Evolutionary conservation across 1,140 invertebrate genomes (phyloP).

Genomic region (Venustaconcha ellipsiformis): DNA sequence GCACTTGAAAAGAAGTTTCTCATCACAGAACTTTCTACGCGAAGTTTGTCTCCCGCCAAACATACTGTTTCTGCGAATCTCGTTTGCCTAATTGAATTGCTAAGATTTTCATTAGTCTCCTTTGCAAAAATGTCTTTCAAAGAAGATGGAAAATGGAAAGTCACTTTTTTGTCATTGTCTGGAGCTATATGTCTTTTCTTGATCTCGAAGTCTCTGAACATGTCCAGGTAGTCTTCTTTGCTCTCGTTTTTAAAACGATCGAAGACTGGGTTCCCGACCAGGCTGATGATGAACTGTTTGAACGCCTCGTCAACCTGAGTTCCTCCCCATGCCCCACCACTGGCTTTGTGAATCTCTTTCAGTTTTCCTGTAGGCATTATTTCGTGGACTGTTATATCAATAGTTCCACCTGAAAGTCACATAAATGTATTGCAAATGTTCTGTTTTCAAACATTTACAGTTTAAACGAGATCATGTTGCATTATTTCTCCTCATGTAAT

Average conservation of each 20-base stretch:
- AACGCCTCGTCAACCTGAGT: conserved; percentile 10
- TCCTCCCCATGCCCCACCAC: not conserved
- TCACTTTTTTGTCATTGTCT: not conserved
- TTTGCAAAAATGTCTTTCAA: too few species aligned
- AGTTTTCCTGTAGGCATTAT: not conserved
- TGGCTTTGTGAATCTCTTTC: conserved; percentile 13
- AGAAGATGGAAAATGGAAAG: too few species aligned
- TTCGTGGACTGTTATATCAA: not conserved
- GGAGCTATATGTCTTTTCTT: conserved; percentile 12
- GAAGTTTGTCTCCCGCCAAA: too few species aligned
- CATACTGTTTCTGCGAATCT: not conserved
- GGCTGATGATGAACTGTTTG: not conserved
- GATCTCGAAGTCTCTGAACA: conserved; percentile 8
- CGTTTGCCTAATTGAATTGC: too few species aligned
- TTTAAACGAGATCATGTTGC: too few species aligned
- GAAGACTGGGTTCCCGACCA: conserved; percentile 2
- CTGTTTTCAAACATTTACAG: not conserved
- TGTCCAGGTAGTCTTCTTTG: conserved; percentile 6
- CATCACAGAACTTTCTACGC: too few species aligned
- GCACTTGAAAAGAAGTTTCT: too few species aligned
- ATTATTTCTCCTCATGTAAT: not conserved
- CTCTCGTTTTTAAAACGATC: not conserved
- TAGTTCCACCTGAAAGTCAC: conserved; percentile 10
- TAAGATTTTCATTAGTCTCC: too few species aligned
- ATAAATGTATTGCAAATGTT: not conserved